phyloP scores from a whole-genome alignment of 2,888 invertebrate genomes.

The Augochlorella aurata region DNA sequence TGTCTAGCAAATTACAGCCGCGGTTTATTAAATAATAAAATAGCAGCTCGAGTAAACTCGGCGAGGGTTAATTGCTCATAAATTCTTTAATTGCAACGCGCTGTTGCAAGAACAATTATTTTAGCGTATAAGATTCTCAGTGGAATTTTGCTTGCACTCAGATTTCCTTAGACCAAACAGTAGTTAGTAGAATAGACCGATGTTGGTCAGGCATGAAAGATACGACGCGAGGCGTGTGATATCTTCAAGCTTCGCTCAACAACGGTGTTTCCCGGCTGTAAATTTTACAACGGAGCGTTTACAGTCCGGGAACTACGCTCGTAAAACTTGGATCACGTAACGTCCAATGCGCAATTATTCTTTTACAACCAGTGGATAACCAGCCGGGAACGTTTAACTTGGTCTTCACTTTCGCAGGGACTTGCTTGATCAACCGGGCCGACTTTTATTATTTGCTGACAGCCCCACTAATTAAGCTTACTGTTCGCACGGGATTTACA shows the following conservation, averaged over 20 bases:
- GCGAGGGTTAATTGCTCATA: not conserved
- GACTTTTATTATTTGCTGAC: not conserved
- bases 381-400: slow-evolving; percentile 1
- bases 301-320: slow-evolving; percentile 23
- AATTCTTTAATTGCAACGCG: not conserved
- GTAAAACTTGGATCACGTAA: slow-evolving; percentile 39
- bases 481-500: not conserved
- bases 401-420: not conserved
- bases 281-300: slow-evolving; percentile 54
- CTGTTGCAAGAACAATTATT: not conserved
- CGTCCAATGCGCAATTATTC: slow-evolving; percentile 31
- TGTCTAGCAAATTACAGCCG: no score
- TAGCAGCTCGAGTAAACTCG: not conserved
- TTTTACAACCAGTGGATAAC: slow-evolving; percentile 21
- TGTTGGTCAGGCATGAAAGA: slow-evolving; percentile 20
- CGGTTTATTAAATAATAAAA: not conserved
- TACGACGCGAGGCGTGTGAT: slow-evolving; percentile 20
- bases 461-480: not conserved
- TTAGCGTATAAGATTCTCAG: no score
- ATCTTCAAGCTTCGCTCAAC: slow-evolving; percentile 4
- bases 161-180: not conserved
- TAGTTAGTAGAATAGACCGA: slow-evolving; percentile 20
- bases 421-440: not conserved
- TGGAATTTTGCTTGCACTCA: not conserved
- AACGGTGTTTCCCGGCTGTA: slow-evolving; percentile 5